Evolutionary conservation across 30 jellyfish, hydroid and myxozoan species (phyloP), one percentile per base, ranked within the genome.

Genomic region (Pseudorhiza aurosa): DNA sequence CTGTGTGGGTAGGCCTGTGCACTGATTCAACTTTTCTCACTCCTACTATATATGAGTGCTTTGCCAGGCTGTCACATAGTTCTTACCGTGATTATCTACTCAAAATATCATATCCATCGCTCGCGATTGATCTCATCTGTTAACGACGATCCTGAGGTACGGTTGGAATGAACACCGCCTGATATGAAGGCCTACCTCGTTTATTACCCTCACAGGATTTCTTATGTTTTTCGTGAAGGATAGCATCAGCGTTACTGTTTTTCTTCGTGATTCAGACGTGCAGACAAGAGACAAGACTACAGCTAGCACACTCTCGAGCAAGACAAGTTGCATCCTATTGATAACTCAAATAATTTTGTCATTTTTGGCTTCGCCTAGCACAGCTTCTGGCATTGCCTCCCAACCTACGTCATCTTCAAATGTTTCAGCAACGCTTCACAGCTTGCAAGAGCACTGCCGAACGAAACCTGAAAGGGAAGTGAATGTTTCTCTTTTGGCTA

Each of bases 201-300:
- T 53, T 7, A 24, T 1, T 1, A 19, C 39, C 67, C 22, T 51
- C 43, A 51, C 11, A 42, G 14, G 24, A 42, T 68, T 42, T 39
- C 81, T 39, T 68, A 42, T 68, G 81, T 68, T 68, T 68, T 45
- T 42, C 65, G 57, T 17, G 81, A 46, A 68, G 11, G 81, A 19
- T 62, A 68, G 55, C n/a, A 28, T 42, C 81, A 40, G 49, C 42
- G 19, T 2, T 53, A 39, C 33, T 19, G 25, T 17, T 40, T 68
- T 39, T 24, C 81, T n/a, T n/a, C 0, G 29, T 42, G 22, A 10
- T 68, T 21, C 40, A 39, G 55, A 18, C 33, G 47, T n/a, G 65
- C 22, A 68, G 15, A 28, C n/a, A 43, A 24, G 26, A 15, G 26
- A 51, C 26, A 68, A 46, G 28, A 42, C 28, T 51, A 17, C 14